Base-by-base conservation (phyloP, 2,888 invertebrate species). In the Campoletis raptor region DNA sequence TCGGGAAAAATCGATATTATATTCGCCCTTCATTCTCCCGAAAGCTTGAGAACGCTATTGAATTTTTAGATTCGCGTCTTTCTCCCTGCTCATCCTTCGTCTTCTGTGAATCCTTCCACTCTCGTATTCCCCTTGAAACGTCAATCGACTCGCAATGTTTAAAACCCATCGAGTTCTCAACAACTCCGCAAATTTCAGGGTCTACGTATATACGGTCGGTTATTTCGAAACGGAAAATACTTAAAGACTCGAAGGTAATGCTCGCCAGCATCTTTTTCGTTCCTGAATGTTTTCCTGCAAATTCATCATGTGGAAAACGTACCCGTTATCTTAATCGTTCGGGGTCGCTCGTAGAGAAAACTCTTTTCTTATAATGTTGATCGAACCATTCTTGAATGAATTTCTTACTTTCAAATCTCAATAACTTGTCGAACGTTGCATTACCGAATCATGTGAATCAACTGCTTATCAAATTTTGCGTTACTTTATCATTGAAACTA, bases 121-220 rank as follows among this genome's bases (percentile, higher is more conserved):
- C 69, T 82, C 78, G 82, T 74, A 85, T 85, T 85, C 69, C 73
- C 74, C 81, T 82, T 82, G 69, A 82, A 79, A 69, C 78, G 52
- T 78, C 81, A 74, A 85, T 85, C 78, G 81, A 79, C 78, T 48
- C 40, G 40, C 61, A 64, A 67, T 52, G 40, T 79, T 73, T 48
- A 30, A n/a, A 69, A 69, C 69, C 73, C 52, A 61, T 72, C 24
- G 30, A 45, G 40, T 10, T 30, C 64, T 45, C 52, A 52, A 24
- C 30, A 21, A 30, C 30, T 42, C 37, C n/a, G 37, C 72, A 54
- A 48, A 81, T 85, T 57, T 81, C 57, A 57, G 48, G 70, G 66
- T 79, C 54, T 36, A 76, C 30, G 9, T 21, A 45, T n/a, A 42
- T 64, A 30, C 4, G 36, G 37, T 30, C 54, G n/a, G 36, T 54